phyloP scores from a whole-genome alignment of 2,888 invertebrate species.

The Tenthredo amoena region DNA sequence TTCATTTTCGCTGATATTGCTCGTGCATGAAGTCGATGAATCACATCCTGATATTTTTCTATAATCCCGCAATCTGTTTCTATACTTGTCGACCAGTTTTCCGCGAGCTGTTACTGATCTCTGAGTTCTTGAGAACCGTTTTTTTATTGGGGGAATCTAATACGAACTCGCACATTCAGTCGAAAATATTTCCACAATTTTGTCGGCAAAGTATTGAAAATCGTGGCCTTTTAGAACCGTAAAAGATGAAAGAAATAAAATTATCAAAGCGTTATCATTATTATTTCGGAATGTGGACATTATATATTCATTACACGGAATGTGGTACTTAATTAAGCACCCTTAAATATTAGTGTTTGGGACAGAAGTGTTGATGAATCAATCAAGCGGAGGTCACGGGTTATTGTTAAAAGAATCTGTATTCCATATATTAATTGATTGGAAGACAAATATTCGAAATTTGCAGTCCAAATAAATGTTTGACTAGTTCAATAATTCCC shows the following conservation, averaged over 20 bases:
- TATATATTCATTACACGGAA: no score
- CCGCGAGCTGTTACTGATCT: not conserved
- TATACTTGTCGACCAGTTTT: not conserved
- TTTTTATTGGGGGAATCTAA: not conserved
- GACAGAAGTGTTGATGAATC: no score
- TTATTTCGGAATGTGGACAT: no score
- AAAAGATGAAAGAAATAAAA: not conserved
- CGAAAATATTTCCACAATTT: not conserved
- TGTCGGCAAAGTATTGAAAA: not conserved
- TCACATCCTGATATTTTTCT: no score
- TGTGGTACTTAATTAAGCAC: no score
- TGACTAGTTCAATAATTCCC: no score
- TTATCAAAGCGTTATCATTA: not conserved
- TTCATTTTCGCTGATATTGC: not conserved
- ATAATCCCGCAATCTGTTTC: not conserved
- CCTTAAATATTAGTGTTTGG: no score
- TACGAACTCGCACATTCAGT: not conserved
- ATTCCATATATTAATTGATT: no score
- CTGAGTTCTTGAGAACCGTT: not conserved
- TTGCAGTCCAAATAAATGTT: no score
- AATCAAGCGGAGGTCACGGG: no score
- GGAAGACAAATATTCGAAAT: no score
- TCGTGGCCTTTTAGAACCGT: not conserved
- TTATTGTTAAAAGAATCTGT: no score
- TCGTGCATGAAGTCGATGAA: not conserved